Evolutionary conservation across 2,113 vertebrate genomes (phyloP).

Genomic region (Takifugu flavidus): DNA sequence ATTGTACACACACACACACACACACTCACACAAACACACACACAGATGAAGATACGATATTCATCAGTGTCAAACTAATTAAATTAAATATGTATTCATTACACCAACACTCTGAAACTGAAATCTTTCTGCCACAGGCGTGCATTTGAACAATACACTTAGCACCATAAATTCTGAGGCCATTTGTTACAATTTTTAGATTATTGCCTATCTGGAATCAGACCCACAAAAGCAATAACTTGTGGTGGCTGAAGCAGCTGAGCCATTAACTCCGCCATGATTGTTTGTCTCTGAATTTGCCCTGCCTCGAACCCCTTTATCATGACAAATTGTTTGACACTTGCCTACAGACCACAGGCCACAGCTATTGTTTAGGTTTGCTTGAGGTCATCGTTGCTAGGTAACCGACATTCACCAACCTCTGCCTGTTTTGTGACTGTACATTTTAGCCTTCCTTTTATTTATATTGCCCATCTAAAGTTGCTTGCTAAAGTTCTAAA

Average conservation of each 20-base stretch:
- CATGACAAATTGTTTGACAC: constrained; percentile 61
- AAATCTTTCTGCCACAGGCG: constrained; percentile 8
- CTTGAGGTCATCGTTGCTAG: constrained; percentile 67
- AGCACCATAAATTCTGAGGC: constrained; percentile 17
- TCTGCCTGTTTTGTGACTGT: constrained; percentile 26
- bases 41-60: constrained; percentile 14
- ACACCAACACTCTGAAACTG: constrained; percentile 5
- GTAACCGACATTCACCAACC: constrained; percentile 61
- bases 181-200: constrained; percentile 35
- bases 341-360: constrained; percentile 44
- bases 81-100: constrained; percentile 33
- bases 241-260: constrained; percentile 21
- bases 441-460: constrained; percentile 47
- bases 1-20: constrained; percentile 1
- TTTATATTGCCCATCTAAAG: constrained; percentile 47
- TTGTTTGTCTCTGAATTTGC: constrained; percentile 57
- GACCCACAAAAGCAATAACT: constrained; percentile 26
- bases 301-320: constrained; percentile 52
- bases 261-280: constrained; percentile 43
- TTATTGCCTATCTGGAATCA: constrained; percentile 28
- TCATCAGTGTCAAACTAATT: constrained; percentile 31
- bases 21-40: constrained; percentile 7
- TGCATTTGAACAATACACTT: constrained; percentile 20
- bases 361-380: constrained; percentile 52
- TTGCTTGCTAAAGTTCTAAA: constrained; percentile 24